phyloP scores from a whole-genome alignment of 37 sponge, comb jelly and placozoan species.

The Haliclona indistincta region DNA sequence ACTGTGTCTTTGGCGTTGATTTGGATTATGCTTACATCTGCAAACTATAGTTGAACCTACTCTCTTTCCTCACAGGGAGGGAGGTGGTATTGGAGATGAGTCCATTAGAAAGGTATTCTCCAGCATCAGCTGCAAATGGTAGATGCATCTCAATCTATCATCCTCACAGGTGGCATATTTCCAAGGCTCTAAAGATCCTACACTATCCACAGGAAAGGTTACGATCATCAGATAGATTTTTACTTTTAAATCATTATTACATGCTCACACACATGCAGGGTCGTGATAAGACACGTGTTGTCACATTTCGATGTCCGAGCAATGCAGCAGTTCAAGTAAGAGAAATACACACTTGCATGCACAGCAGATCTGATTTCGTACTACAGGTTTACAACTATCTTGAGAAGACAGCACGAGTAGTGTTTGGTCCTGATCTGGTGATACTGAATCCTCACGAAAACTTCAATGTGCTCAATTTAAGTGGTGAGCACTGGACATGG shows the following conservation, averaged over 20 bases:
- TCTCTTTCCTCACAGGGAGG: constrained; percentile 48
- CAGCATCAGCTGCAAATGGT: no score
- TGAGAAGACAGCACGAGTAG: constrained; percentile 79
- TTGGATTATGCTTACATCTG: no score
- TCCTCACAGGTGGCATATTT: constrained; percentile 49
- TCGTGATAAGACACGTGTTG: constrained; percentile 74
- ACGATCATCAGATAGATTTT: background rate
- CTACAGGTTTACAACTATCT: constrained; percentile 90
- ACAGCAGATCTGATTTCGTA: no score
- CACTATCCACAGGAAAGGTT: constrained; percentile 1
- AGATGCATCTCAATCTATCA: no score
- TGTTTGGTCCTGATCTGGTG: constrained; percentile 96
- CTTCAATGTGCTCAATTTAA: constrained; percentile 77
- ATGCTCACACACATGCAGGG: constrained; percentile 9
- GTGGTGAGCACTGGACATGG: no score
- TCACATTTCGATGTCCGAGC: constrained; percentile 87
- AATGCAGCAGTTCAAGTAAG: constrained; percentile 85
- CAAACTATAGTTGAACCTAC: background rate
- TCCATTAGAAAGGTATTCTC: constrained; percentile 81
- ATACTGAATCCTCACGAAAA: constrained; percentile 88
- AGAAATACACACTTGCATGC: no score
- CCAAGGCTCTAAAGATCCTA: constrained; percentile 70
- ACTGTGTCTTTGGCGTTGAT: no score
- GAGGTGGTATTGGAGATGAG: constrained; percentile 78
- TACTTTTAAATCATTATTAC: background rate